Conservation (phyloP, 2,888 invertebrate genomes). For the Caenorhabditis angaria region DNA sequence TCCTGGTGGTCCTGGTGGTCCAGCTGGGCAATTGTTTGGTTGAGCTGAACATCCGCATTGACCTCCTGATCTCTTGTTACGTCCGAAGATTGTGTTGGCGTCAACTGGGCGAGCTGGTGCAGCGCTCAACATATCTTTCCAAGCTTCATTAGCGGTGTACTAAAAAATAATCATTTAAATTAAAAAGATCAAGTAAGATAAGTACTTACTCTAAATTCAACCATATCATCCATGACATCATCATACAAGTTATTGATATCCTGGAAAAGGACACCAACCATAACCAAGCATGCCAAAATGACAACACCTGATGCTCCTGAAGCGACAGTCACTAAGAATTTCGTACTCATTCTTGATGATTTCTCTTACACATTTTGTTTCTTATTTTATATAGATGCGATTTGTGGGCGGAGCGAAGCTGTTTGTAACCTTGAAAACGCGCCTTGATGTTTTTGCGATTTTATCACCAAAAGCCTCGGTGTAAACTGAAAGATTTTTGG, state of each 20-base stretch:
- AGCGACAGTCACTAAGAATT: constrained; percentile 53
- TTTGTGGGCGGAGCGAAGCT: constrained; percentile 6
- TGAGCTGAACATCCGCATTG: constrained; percentile 53
- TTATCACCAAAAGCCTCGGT: too few species aligned
- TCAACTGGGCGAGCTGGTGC: constrained; percentile 29
- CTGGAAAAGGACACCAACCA: constrained; percentile 60
- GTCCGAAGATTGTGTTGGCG: constrained; percentile 53
- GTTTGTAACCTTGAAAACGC: constrained; percentile 5
- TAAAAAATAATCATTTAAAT: constrained; percentile 17
- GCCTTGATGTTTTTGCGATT: constrained; percentile 18
- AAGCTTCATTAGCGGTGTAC: constrained; percentile 57
- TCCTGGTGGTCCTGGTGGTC: constrained; percentile 60
- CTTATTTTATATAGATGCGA: not conserved
- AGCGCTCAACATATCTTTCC: constrained; percentile 56
- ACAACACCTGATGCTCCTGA: constrained; percentile 57
- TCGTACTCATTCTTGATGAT: constrained; percentile 44
- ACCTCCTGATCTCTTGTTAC: constrained; percentile 55
- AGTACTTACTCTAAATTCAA: constrained; percentile 59
- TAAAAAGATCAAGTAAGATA: not conserved
- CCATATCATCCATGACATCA: constrained; percentile 61
- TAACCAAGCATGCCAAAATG: constrained; percentile 56
- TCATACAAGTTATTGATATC: constrained; percentile 64
- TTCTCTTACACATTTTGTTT: constrained; percentile 15
- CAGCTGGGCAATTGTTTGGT: constrained; percentile 57
- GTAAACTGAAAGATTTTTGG: too few species aligned